Percentiles rank a stretch among this genome's conserved stretches.
Evolutionary conservation across 92 coral and sea anemone species (phyloP).

Genomic region (Nematostella vectensis): DNA sequence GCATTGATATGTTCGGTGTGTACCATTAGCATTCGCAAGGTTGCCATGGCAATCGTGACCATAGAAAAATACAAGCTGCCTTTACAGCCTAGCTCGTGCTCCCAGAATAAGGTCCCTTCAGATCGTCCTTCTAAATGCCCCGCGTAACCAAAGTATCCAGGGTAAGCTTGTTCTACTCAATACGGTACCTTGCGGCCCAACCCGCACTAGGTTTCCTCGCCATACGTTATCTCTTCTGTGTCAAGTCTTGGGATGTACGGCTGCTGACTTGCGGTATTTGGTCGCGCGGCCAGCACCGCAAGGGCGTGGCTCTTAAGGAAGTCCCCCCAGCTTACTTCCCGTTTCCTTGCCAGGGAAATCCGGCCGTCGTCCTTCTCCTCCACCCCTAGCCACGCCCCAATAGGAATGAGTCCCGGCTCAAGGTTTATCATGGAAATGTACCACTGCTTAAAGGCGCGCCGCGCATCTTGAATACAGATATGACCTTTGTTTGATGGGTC

Average conservation of each 20-base stretch:
- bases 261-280: slow-evolving; percentile 37
- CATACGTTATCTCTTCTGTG: background rate
- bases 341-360: slow-evolving; percentile 1
- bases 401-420: slow-evolving; percentile 19
- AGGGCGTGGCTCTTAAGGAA: slow-evolving; percentile 20
- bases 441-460: slow-evolving; percentile 30
- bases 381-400: slow-evolving; percentile 20
- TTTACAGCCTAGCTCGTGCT: too few relatives aligned
- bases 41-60: too few relatives aligned
- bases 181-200: background rate
- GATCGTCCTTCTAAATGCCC: too few relatives aligned
- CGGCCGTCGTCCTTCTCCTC: background rate
- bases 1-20: too few relatives aligned
- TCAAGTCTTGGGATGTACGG: slow-evolving; percentile 41
- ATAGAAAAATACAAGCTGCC: too few relatives aligned
- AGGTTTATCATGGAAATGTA: slow-evolving; percentile 38
- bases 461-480: slow-evolving; percentile 16
- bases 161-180: too few relatives aligned
- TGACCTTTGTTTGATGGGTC: slow-evolving; percentile 20
- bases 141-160: too few relatives aligned
- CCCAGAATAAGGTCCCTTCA: too few relatives aligned
- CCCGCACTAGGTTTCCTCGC: background rate
- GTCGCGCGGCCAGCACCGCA: slow-evolving; percentile 38
- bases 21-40: too few relatives aligned
- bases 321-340: slow-evolving; percentile 25